A percentile compares a stretch with the other conserved stretches of the same genome.
Evolutionary conservation across 2,888 invertebrate species (phyloP).

Genomic region (Nomada hirtipes): DNA sequence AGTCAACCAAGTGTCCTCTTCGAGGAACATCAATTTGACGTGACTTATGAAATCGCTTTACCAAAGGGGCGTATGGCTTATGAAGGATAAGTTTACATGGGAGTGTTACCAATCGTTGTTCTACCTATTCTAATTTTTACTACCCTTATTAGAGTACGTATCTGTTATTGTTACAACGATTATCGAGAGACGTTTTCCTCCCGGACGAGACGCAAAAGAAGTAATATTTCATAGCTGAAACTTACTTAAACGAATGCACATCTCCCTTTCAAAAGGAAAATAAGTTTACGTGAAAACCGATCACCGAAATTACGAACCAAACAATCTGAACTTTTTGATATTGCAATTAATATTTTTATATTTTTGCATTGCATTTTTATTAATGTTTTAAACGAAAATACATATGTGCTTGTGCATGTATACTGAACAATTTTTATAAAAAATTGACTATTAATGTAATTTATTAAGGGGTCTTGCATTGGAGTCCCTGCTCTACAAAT

Average conservation of each 20-base stretch:
- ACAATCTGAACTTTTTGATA: background rate
- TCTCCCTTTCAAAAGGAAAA: too few relatives aligned
- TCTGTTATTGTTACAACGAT: background rate
- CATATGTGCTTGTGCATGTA: too few relatives aligned
- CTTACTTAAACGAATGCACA: background rate
- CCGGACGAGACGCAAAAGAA: background rate
- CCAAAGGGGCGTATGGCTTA: constrained; percentile 40
- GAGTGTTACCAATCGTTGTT: constrained; percentile 27
- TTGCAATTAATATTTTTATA: background rate
- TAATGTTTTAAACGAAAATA: too few relatives aligned
- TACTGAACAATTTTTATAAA: too few relatives aligned
- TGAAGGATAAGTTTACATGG: constrained; percentile 34
- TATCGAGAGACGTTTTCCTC: background rate
- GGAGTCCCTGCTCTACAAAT: background rate
- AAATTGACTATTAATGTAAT: too few relatives aligned
- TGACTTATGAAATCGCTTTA: constrained; percentile 36
- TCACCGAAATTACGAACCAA: background rate
- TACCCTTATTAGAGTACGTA: constrained; percentile 4
- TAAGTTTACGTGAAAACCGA: background rate
- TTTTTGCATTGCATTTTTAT: too few relatives aligned
- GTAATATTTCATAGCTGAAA: constrained; percentile 3
- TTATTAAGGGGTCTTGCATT: background rate
- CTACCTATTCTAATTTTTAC: background rate
- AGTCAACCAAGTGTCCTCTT: background rate
- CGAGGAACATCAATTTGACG: constrained; percentile 26